Evolutionary conservation across 2,888 invertebrate species (phyloP), one percentile per base, ranked within the genome.

Genomic region (Tipula lateralis): DNA sequence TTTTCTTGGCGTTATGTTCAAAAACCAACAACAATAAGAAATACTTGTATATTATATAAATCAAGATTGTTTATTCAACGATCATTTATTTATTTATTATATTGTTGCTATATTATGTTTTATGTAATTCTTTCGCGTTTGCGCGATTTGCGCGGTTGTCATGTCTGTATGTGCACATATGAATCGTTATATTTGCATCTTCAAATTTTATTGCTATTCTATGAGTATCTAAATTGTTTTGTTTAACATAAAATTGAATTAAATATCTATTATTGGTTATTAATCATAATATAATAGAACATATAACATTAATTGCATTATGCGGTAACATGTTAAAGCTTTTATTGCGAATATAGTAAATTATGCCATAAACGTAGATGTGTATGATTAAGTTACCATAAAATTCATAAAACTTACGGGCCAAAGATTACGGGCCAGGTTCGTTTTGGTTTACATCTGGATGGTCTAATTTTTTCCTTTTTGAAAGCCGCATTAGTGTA

Each of bases 61-160:
- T 82, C 82, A 82, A 82, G 82, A 82, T 82, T 82, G 82, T 82
- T 82, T 82, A 82, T 16, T 82, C 82, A 82, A 82, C 30, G 32
- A 82, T 82, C 82, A 82, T 82, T 82, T 82, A 82, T 30, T 80
- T 13, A 1, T 80, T 80, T 13, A 2, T 66, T 66, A n/a, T n/a
- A 9, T 66, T 66, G 66, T 66, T 66, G 66, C 9, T 66, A 24
- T 66, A 24, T 66, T 66, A 66, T 50, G 50, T 19, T 50, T 50
- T 50, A 50, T 66, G 24, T 66, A 66, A 66, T 66, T 24, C 66
- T 16, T 82, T 82, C 32, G 30, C 82, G 82, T 82, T 29, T 82
- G n/a, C n/a, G n/a, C n/a, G n/a, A 5, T 82, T 82, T 82, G 29
- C 16, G 82, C 32, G 29, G 82, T 30, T 82, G 82, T 82, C 82